Base-by-base conservation (phyloP, 2,888 invertebrate species). In the Charanyca ferruginea region DNA sequence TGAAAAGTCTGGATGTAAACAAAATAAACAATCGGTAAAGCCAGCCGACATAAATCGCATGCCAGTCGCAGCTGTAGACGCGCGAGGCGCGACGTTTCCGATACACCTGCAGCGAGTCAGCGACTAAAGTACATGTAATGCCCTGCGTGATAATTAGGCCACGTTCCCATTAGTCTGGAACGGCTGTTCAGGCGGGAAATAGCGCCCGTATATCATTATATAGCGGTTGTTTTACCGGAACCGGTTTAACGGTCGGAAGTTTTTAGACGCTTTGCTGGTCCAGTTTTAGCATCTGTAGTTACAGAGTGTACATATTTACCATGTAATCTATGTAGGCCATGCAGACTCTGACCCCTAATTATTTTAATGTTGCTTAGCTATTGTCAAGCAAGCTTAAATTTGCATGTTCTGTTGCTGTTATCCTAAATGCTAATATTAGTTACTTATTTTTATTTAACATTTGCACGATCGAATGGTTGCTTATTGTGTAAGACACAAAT, bases 101-200 rank as follows among this genome's bases (percentile, higher is more conserved):
- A 51, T n/a, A 28, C 28, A 28, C 13, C 51, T 77, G 58, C 64
- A 71, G 72, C 58, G 71, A 77, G n/a, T n/a, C 63, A 58, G 22
- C 25, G 7, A 35, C 58, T 42, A 23, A 42, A 48, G 22, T 62
- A 52, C 47, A 70, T 11, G 16, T 62, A 35, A 59, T 66, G 51
- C 54, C 51, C 45, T 54, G 45, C 22, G 51, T 66, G 61, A 73
- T 75, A 75, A 75, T 75, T 57, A 75, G 74, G 74, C 74, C 74
- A 62, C 51, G 79, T 42, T 59, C 74, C 55, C 73, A 66, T 78
- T 75, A 59, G 47, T 38, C 41, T 38, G 59, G 59, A 66, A 48
- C 78, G 61, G 52, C 54, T 73, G 61, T 73, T 71, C 59, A 55
- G 65, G 11, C 48, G 66, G 66, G 54, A 78, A 62, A 75, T 59